Evolutionary conservation across 2,888 invertebrate genomes (phyloP).

Genomic region (Eupithecia vulgata): DNA sequence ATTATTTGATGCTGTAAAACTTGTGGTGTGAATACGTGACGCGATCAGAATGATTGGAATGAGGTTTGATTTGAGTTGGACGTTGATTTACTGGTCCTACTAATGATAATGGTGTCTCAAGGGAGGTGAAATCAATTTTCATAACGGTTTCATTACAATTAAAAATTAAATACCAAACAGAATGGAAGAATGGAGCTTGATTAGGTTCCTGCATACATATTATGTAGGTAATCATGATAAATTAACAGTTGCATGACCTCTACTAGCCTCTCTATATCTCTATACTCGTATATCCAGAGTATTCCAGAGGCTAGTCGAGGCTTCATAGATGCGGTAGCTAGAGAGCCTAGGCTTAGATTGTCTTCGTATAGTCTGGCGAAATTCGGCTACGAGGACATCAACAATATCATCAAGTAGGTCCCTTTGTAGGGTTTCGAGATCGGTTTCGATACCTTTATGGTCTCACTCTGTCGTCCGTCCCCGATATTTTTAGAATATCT

Average conservation of each 20-base stretch:
- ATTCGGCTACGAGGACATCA: background rate
- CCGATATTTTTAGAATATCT: too few species aligned
- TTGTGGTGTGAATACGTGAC: background rate
- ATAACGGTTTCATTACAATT: background rate
- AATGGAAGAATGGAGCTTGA: too few species aligned
- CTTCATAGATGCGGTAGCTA: background rate
- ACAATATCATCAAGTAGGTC: background rate
- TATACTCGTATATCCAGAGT: too few species aligned
- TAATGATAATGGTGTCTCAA: background rate
- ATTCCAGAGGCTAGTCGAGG: background rate
- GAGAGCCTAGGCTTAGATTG: background rate
- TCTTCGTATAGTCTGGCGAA: background rate
- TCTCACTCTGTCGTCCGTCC: too few species aligned
- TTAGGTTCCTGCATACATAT: too few species aligned
- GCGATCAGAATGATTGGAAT: background rate
- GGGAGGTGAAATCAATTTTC: conserved; percentile 14
- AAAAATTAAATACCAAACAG: background rate
- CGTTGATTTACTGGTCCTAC: background rate
- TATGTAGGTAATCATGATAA: too few species aligned
- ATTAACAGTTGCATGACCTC: too few species aligned
- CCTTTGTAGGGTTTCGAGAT: too few species aligned
- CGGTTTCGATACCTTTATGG: too few species aligned
- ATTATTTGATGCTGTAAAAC: conserved; percentile 16
- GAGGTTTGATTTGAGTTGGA: background rate
- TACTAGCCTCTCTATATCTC: too few species aligned